Evolutionary conservation across 2,113 vertebrate species (phyloP), one percentile per base, ranked within the genome.

Genomic region (Podarcis raffonei): DNA sequence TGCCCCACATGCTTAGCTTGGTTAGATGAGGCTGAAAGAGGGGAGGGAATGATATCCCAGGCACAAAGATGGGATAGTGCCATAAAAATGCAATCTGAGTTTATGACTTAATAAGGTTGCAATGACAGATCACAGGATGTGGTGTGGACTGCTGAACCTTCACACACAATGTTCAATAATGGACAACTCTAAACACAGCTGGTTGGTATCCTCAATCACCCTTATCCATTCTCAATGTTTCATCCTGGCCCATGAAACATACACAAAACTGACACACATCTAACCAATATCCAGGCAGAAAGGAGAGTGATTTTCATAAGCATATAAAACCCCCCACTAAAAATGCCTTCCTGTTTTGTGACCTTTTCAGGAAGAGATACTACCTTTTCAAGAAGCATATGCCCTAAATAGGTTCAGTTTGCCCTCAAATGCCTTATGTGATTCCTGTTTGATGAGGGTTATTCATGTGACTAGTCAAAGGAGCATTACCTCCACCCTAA

Each of bases 21-120:
- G 91, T 20, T 6, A 94, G 85, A 81, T 90, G 93, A 95, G 84
- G 81, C 89, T 94, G 79, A 85, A 85, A 89, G 89, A 0, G 1
- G 39, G 66, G 42, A 30, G 37, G 11, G 27, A 84, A 84, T 84
- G 71, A 68, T 53, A 88, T 90, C 81, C 39, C 86, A 86, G 85
- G 39, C 84, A 87, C 32, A 79, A 88, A 88, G n/a, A 74, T 25
- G 62, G 75, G 22, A 68, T 35, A n/a, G 32, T 76, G 20, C 75
- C 62, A n/a, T 78, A 86, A 78, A 66, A 85, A 77, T 48, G 22
- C 57, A 86, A 78, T n/a, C 37, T 77, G 16, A 68, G 23, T 48
- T n/a, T 66, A 86, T 86, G 57, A 27, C 74, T 77, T 65, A 32
- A 66, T 86, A 86, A 62, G 62, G 20, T 12, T 66, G 75, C 11